Conservation (phyloP, 2,113 vertebrate species). For the Pica pica region DNA sequence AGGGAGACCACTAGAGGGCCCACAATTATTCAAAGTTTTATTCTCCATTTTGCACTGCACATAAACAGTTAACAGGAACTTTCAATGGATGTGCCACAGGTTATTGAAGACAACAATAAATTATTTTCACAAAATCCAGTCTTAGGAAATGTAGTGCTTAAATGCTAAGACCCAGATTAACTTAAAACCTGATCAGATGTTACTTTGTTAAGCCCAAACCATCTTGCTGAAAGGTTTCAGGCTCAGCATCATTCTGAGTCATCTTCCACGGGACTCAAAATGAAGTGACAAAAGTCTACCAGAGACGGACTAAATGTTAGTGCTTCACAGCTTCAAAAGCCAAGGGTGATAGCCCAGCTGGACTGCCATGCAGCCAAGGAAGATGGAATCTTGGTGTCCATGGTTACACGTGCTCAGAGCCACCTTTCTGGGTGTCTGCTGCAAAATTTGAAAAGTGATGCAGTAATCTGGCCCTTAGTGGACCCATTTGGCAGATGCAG, state of each 20-base stretch:
- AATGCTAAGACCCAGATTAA: neutral
- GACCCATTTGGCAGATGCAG: neutral
- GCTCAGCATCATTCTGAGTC: neutral
- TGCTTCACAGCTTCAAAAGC: neutral
- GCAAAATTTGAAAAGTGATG: neutral
- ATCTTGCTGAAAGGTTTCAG: neutral
- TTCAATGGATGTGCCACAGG: neutral
- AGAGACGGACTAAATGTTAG: neutral
- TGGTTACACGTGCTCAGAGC: fast-evolving
- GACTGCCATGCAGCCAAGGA: neutral
- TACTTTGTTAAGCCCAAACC: neutral
- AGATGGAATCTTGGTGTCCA: neutral
- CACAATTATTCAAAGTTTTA: neutral
- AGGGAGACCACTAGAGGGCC: neutral
- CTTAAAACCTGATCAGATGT: neutral
- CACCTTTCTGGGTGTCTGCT: neutral
- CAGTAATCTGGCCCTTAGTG: neutral
- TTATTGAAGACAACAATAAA: neutral
- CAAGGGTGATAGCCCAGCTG: neutral
- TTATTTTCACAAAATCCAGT: neutral
- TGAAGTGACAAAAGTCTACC: neutral
- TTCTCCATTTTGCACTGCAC: neutral
- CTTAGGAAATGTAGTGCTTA: neutral
- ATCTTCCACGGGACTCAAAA: neutral
- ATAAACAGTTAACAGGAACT: neutral